Percentiles rank a stretch among this genome's conserved stretches.
phyloP scores from a whole-genome alignment of 2,888 invertebrate genomes.

The Cyaniris semiargus region DNA sequence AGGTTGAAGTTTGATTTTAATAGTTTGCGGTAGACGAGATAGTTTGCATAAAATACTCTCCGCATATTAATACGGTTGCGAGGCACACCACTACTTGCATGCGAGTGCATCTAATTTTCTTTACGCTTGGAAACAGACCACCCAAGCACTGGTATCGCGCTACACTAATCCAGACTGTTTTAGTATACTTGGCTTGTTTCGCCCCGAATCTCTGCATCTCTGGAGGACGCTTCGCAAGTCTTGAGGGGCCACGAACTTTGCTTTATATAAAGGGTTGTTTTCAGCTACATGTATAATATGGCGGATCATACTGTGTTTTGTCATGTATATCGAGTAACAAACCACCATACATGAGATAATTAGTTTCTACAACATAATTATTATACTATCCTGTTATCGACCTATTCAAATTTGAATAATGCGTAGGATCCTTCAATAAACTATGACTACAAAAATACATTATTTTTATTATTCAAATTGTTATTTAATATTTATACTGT shows the following conservation, averaged over 20 bases:
- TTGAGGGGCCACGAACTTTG: conserved; percentile 7
- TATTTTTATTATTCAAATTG: neutral
- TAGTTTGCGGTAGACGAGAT: neutral
- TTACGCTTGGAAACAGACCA: neutral
- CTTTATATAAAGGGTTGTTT: conserved; percentile 14
- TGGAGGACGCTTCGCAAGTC: conserved; percentile 9
- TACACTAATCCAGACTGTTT: conserved; percentile 11
- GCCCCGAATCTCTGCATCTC: conserved; percentile 15
- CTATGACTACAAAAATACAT: no score
- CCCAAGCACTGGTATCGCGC: neutral
- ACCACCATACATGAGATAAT: neutral
- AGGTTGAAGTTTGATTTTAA: conserved; percentile 24
- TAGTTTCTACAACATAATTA: neutral
- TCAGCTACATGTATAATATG: neutral
- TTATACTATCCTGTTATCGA: neutral
- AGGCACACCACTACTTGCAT: neutral
- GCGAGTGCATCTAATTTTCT: conserved; percentile 5
- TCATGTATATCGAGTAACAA: neutral
- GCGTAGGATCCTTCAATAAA: neutral
- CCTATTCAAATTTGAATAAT: neutral
- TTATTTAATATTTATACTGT: no score
- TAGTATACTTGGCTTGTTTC: conserved; percentile 17
- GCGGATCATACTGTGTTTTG: neutral
- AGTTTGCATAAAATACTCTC: neutral
- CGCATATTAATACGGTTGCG: neutral